Evolutionary conservation across 2,888 invertebrate species (phyloP), one percentile per base, ranked within the genome.

Genomic region (Nephrocerus scutellatus): DNA sequence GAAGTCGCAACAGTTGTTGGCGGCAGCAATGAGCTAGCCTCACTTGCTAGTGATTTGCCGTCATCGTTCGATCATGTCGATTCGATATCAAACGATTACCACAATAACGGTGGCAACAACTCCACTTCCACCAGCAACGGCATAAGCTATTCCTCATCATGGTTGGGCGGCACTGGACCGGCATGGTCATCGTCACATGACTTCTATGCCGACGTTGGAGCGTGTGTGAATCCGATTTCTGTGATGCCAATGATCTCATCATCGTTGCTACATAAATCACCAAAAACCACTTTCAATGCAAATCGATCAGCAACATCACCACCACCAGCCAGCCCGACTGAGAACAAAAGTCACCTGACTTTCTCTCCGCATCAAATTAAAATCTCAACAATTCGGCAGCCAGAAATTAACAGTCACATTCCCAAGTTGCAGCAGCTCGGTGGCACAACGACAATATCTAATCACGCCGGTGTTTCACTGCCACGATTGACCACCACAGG

Each of bases 1-100:
- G 88, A 88, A 69, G 84, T 87, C 53, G 88, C 85, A 46, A 82
- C 81, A 37, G 79, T 84, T 41, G 77, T 86, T 31, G 82, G 83
- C 43, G 80, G 81, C 44, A 77, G 77, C 48, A 80, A 79, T 56
- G 80, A 80, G 56, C 75, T 81, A 58, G 72, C 75, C 40, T 71
- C 75, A 30, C 49, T 60, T 13, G 49, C 60, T 16, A 57, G 54
- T 39, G 59, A 59, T 34, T 61, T 70, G 46, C 61, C 71, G 37
- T 68, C 72, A 15, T 68, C 72, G 2, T 57, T 74, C 14, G 68
- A 67, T 39, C 58, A 66, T 39, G 48, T 57, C n/a, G 68, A 69
- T 38, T 53, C 62, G 7, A 56, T 59, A 41, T 60, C 66, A 6
- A 57, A 59, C 22, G 48, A 59, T 8, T 57, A 57, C 34, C 53